A percentile compares a stretch with the other conserved stretches of the same genome.
These are phyloP conservation scores for Sprattus sprattus DNA, from an alignment of 2,113 vertebrate genomes.

Conservation along the genomic window DNA sequence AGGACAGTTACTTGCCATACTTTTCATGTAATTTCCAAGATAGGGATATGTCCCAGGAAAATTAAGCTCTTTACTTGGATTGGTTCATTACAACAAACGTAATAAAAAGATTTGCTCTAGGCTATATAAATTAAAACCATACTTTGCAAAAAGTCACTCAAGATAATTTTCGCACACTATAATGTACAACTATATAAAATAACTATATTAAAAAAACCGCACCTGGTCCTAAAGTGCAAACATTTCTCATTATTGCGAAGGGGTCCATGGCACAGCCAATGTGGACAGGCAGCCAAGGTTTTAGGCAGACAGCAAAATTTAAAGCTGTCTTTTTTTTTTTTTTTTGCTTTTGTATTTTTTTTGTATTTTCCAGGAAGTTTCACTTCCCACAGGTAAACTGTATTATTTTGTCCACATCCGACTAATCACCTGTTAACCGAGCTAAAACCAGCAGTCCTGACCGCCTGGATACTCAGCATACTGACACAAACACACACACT, in stretches of 20 bases:
- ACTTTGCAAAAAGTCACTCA: constrained; percentile 18
- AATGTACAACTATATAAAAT: constrained; percentile 51
- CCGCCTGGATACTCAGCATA: background rate
- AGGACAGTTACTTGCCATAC: background rate
- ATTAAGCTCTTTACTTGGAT: background rate
- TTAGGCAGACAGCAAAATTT: background rate
- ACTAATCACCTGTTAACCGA: background rate
- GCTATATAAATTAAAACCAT: constrained; percentile 12
- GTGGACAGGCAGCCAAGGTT: background rate
- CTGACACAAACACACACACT: background rate
- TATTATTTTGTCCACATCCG: background rate
- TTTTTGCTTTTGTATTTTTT: too few relatives aligned
- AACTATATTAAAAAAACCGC: constrained; percentile 52
- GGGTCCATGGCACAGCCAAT: constrained; percentile 19
- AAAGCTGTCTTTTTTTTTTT: background rate
- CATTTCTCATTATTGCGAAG: constrained; percentile 41
- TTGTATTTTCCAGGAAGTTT: background rate
- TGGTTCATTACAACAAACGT: background rate
- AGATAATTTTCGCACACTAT: constrained; percentile 23
- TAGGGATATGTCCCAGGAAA: background rate
- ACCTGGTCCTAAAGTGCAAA: constrained; percentile 65
- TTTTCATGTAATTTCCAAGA: background rate
- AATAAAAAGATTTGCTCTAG: background rate
- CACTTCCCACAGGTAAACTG: background rate
- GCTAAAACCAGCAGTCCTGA: background rate